These are phyloP conservation scores for Axinella damicornis DNA, from an alignment of 37 sponge, comb jelly and placozoan species.

Conservation along the genomic window DNA sequence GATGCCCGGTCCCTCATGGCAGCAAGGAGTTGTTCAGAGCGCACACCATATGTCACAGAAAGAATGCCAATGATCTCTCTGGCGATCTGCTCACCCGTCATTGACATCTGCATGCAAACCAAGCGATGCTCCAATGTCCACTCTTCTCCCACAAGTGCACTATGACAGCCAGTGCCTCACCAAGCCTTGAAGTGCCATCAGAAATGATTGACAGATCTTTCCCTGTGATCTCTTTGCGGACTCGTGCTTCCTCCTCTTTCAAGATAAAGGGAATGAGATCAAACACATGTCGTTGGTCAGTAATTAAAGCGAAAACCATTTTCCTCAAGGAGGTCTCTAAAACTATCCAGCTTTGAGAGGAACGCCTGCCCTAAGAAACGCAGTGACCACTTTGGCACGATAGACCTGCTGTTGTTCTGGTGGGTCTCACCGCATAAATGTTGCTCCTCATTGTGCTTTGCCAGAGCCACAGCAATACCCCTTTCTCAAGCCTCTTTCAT, in stretches of 20 bases:
- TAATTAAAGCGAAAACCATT: slow-evolving; percentile 23
- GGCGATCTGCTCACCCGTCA: slow-evolving; percentile 18
- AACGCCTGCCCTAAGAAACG: slow-evolving; percentile 42
- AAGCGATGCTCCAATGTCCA: slow-evolving; percentile 35
- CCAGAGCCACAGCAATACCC: slow-evolving; percentile 32
- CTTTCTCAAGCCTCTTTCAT: not conserved
- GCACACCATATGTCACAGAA: not conserved
- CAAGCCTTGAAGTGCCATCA: slow-evolving; percentile 43
- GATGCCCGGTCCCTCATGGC: slow-evolving; percentile 50
- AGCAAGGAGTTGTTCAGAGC: slow-evolving; percentile 9
- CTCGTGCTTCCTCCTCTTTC: slow-evolving; percentile 22
- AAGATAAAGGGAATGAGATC: slow-evolving; percentile 46
- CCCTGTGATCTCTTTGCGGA: not conserved
- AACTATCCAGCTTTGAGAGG: slow-evolving; percentile 40
- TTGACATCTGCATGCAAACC: slow-evolving; percentile 12
- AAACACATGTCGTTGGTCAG: slow-evolving; percentile 12
- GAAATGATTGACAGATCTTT: slow-evolving; percentile 21
- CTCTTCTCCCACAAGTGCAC: slow-evolving; percentile 34
- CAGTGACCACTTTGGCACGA: slow-evolving; percentile 20
- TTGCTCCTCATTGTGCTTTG: slow-evolving; percentile 8
- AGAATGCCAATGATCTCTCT: not conserved
- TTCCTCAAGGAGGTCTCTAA: slow-evolving; percentile 38
- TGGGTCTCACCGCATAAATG: slow-evolving; percentile 52
- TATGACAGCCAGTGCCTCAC: slow-evolving; percentile 48
- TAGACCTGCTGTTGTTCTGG: slow-evolving; percentile 23